phyloP scores from a whole-genome alignment of 2,113 vertebrate species.

The Heterotis niloticus region DNA sequence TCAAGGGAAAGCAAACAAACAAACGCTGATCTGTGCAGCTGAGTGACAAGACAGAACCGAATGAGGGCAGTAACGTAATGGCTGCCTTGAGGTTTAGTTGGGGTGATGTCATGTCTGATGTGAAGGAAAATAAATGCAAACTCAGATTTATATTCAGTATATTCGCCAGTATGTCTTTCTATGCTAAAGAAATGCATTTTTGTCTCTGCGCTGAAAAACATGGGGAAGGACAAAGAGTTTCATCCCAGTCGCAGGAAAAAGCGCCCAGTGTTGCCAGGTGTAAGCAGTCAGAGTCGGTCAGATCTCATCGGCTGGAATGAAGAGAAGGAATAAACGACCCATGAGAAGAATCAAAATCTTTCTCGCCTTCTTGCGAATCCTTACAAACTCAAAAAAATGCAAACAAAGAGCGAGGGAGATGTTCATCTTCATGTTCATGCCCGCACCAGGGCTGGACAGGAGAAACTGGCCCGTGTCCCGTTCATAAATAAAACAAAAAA shows the following conservation, averaged over 20 bases:
- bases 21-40: too few relatives aligned
- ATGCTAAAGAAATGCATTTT: neutral
- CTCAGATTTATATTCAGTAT: too few relatives aligned
- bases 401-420: constrained; percentile 24
- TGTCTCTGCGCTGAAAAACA: neutral
- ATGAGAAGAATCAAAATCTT: constrained; percentile 50
- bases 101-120: too few relatives aligned
- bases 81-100: too few relatives aligned
- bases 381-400: constrained; percentile 23
- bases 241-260: constrained; percentile 30
- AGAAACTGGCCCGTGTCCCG: neutral
- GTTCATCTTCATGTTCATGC: neutral
- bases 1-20: too few relatives aligned
- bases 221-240: constrained; percentile 30
- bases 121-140: too few relatives aligned
- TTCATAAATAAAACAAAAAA: neutral
- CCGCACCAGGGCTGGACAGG: neutral
- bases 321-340: constrained; percentile 59
- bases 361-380: constrained; percentile 65
- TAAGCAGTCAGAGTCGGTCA: constrained; percentile 45
- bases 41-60: too few relatives aligned
- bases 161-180: too few relatives aligned
- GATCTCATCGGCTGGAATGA: constrained; percentile 68
- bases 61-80: too few relatives aligned
- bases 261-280: constrained; percentile 54